A percentile compares a stretch with the other conserved stretches of the same genome.
These are phyloP conservation scores for Orchestia grillus DNA, from an alignment of 1,140 invertebrate species.

Conservation along the genomic window DNA sequence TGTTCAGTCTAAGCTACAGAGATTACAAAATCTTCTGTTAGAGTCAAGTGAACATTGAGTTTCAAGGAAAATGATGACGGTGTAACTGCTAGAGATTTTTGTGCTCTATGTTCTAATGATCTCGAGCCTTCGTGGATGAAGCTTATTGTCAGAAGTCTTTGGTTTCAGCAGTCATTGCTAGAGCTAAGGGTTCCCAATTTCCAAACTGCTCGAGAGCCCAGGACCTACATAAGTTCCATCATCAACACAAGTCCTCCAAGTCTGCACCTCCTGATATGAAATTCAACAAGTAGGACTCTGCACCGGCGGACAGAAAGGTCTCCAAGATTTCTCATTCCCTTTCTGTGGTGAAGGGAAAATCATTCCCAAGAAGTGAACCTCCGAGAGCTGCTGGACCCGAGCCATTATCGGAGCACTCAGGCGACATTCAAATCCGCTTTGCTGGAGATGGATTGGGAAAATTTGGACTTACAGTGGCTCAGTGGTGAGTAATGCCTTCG, in stretches of 20 bases:
- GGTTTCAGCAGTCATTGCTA: not conserved
- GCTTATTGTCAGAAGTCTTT: not conserved
- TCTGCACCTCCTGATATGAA: not conserved
- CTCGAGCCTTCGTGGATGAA: not conserved
- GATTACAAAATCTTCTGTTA: not conserved
- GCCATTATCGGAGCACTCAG: not conserved
- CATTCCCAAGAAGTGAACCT: not conserved
- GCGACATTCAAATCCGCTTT: conserved; percentile 31
- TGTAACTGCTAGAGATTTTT: not conserved
- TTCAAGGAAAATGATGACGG: not conserved
- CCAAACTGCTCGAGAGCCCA: not conserved
- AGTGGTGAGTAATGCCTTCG: not conserved
- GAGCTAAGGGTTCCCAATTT: not conserved
- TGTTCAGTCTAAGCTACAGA: not conserved
- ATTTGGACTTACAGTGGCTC: conserved; percentile 47
- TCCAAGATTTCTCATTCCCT: not conserved
- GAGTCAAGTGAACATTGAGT: not conserved
- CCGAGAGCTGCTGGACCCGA: not conserved
- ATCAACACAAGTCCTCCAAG: not conserved
- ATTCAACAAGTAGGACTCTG: not conserved
- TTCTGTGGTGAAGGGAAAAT: not conserved
- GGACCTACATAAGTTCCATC: not conserved
- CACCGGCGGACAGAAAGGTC: not conserved
- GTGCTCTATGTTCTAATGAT: not conserved
- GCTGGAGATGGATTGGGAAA: conserved; percentile 48